These are phyloP conservation scores for Heteromormyrus szaboi DNA, from an alignment of 2,797 vertebrate species.

Conservation along the genomic window DNA sequence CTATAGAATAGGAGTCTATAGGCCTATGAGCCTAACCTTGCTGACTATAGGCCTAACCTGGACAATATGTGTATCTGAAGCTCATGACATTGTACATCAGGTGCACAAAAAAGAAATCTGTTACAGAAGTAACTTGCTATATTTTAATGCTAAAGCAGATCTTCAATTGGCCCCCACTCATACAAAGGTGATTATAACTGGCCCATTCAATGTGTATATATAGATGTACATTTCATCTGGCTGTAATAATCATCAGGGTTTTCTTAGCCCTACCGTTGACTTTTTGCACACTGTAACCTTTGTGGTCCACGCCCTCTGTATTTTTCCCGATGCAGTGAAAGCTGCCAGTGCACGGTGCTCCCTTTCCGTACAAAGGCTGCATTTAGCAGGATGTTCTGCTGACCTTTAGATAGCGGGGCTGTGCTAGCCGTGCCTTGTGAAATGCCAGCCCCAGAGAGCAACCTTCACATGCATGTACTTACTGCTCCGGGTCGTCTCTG, in stretches of 20 bases:
- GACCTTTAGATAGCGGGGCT: slow-evolving; percentile 68
- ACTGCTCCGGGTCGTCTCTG: slow-evolving; percentile 15
- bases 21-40: too few relatives aligned
- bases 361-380: slow-evolving; percentile 57
- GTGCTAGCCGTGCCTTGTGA: slow-evolving; percentile 47
- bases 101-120: not conserved
- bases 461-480: slow-evolving; percentile 12
- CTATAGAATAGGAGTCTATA: not conserved
- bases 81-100: not conserved
- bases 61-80: not conserved
- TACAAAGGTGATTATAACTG: not conserved
- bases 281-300: slow-evolving; percentile 36
- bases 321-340: slow-evolving; percentile 54
- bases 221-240: not conserved
- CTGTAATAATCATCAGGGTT: not conserved
- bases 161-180: not conserved
- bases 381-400: slow-evolving; percentile 66
- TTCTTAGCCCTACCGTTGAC: not conserved
- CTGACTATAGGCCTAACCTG: not conserved
- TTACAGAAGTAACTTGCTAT: not conserved
- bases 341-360: slow-evolving; percentile 24
- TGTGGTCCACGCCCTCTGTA: slow-evolving; percentile 31
- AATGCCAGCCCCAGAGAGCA: slow-evolving; percentile 15
- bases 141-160: not conserved
- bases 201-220: not conserved